phyloP scores from a whole-genome alignment of 2,797 vertebrate genomes.

The Lepilemur ruficaudatus region DNA sequence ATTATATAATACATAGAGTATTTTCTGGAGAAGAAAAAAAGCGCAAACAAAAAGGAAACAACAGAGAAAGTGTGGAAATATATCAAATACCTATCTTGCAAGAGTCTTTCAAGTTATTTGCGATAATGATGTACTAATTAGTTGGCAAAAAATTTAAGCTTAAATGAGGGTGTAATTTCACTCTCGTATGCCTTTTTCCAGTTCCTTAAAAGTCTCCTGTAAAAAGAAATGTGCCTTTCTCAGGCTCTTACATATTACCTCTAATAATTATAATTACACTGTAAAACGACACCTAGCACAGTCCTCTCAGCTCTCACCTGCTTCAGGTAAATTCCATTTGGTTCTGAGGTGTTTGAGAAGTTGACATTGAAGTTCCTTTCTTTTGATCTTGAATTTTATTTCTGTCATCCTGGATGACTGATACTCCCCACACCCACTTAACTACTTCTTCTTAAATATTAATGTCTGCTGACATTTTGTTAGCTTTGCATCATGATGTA shows the following conservation, averaged over 20 bases:
- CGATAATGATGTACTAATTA: no score
- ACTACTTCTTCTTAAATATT: background rate
- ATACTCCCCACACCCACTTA: background rate
- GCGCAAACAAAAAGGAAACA: background rate
- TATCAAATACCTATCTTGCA: background rate
- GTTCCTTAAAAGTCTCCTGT: background rate
- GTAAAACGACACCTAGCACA: no score
- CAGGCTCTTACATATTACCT: background rate
- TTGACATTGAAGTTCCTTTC: background rate
- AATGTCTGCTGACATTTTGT: background rate
- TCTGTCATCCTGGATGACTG: background rate
- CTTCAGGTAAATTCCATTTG: background rate
- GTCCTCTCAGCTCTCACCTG: no score
- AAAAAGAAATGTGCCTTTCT: background rate
- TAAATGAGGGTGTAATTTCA: background rate
- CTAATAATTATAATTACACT: background rate
- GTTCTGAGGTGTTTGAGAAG: background rate
- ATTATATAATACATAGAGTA: background rate
- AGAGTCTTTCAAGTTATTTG: background rate
- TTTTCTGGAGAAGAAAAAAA: background rate
- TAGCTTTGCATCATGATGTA: background rate
- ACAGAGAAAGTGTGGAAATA: background rate
- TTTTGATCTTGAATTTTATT: background rate
- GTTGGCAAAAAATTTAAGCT: background rate
- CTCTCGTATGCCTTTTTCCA: no score